A percentile compares a stretch with the other conserved stretches of the same genome.
Conservation (phyloP, 2,797 vertebrate species). For the Glossophaga mutica region DNA sequence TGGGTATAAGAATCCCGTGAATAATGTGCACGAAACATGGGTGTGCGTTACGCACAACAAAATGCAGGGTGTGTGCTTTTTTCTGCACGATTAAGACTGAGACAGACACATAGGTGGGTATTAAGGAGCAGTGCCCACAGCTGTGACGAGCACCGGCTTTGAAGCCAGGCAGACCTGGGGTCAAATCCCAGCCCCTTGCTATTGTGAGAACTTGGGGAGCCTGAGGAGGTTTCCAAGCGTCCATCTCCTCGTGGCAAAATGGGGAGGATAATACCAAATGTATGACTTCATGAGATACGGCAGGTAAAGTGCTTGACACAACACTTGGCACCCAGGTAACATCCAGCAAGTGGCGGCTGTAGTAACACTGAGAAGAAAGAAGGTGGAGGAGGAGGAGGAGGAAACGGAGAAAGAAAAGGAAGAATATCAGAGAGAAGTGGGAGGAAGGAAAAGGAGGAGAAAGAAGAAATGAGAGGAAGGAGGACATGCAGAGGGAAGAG, state of each 20-base stretch:
- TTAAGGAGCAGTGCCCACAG: rapidly evolving
- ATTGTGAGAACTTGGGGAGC: not conserved
- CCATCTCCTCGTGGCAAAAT: not conserved
- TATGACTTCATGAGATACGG: rapidly evolving
- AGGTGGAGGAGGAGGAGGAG: not conserved
- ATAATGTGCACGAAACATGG: no score
- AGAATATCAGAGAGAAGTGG: not conserved
- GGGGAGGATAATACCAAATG: not conserved
- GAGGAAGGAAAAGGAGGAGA: no score
- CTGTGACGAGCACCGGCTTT: not conserved
- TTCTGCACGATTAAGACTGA: not conserved
- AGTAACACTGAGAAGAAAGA: not conserved
- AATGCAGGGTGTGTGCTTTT: not conserved
- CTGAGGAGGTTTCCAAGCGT: rapidly evolving
- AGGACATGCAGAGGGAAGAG: not conserved
- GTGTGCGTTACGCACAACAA: no score
- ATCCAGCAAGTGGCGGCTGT: rapidly evolving
- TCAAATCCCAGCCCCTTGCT: not conserved
- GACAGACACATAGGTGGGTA: no score
- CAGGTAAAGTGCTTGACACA: no score
- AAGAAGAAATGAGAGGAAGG: not conserved
- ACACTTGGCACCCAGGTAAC: rapidly evolving
- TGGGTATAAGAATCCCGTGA: no score
- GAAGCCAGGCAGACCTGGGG: not conserved
- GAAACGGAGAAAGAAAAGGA: not conserved